Evolutionary conservation across 1,140 invertebrate genomes (phyloP), one percentile per base, ranked within the genome.

Genomic region (Aricia agestis): DNA sequence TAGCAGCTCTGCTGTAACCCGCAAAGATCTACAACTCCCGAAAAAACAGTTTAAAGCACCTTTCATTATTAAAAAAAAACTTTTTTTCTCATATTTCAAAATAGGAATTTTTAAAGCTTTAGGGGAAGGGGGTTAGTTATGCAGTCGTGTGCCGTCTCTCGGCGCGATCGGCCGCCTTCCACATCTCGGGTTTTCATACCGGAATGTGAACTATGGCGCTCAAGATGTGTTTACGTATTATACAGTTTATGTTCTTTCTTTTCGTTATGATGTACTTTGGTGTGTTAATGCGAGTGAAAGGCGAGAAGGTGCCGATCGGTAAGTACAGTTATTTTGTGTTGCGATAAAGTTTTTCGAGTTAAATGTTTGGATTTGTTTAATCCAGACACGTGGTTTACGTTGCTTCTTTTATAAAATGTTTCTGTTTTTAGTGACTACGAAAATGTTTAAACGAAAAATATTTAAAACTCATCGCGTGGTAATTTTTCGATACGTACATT

Each of bases 211-310:
- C 65, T 58, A 85, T 83, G 68, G 70, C 76, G n/a, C 71, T 78
- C 63, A 83, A 75, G 77, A 72, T 83, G 67, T 68, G 82, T 59
- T 76, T 82, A 11, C 79, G 78, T 72, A 68, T 86, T 11, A 66
- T 79, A 13, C 76, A 82, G 78, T 74, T 81, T 74, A 73, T 83
- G 73, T 72, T 85, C 66, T 72, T 81, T 17, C 69, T 77, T 67
- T 74, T 86, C 25, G 72, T 83, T 72, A 74, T 84, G 70, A 69
- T 83, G 73, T 83, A 86, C 77, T 82, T 79, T 77, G 76, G 81
- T 58, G 72, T 71, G 4, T 68, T 76, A 19, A 71, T 80, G 36
- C 73, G 80, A 76, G 78, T 75, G 75, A 67, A 68, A 36, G 73
- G 76, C 69, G 79, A 82, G 36, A 82, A 81, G 75, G 73, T 84